Conservation (phyloP, 1,140 invertebrate genomes). For the Luehdorfia chinensis region DNA sequence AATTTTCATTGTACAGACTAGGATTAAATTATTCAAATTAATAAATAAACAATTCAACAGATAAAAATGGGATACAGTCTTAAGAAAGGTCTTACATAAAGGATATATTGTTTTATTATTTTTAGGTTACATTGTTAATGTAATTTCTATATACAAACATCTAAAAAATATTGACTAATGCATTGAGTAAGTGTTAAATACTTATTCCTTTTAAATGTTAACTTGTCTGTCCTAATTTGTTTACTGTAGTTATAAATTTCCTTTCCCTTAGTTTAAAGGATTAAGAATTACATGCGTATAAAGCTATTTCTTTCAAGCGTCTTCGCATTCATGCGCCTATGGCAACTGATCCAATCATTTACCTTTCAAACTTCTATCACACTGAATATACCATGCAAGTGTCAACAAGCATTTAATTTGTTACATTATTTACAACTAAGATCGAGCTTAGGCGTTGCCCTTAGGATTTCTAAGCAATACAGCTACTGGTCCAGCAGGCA, state of each 20-base stretch:
- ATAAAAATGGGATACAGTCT: conserved; percentile 51
- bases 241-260: not conserved
- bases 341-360: conserved; percentile 8
- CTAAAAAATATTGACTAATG: conserved; percentile 33
- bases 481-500: conserved; percentile 87
- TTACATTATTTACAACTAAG: too few species aligned
- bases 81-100: conserved; percentile 36
- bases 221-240: not conserved
- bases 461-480: conserved; percentile 62
- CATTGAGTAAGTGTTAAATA: conserved; percentile 31
- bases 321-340: conserved; percentile 8
- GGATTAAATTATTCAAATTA: conserved; percentile 52
- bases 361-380: too few species aligned
- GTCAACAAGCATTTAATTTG: too few species aligned
- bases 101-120: conserved; percentile 19
- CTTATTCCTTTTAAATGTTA: conserved; percentile 1
- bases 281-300: not conserved
- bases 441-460: conserved; percentile 5
- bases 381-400: not conserved
- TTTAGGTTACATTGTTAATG: conserved; percentile 8
- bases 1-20: conserved; percentile 47
- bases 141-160: conserved; percentile 27
- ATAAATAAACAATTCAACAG: conserved; percentile 61
- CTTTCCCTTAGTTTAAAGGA: not conserved
- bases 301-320: not conserved